Evolutionary conservation across 2,888 invertebrate species (phyloP), one percentile per base, ranked within the genome.

Genomic region (Ectemnius lituratus): DNA sequence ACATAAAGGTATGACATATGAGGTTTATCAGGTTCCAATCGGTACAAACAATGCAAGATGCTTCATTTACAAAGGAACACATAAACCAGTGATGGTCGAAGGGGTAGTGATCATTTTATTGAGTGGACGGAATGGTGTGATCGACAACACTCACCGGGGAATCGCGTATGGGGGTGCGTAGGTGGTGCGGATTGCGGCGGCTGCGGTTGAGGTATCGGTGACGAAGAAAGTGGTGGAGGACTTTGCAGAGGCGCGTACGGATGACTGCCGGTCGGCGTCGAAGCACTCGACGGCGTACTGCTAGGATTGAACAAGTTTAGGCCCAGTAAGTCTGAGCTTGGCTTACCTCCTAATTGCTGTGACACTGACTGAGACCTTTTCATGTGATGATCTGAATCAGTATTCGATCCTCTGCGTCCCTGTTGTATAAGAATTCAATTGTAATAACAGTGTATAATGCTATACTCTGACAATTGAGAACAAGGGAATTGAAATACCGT

Each of bases 201-300:
- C n/a, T 83, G 82, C 37, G 87, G 86, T 60, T 86, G 82, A 58
- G 88, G 86, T 66, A 88, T 84, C 14, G 90, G 90, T 57, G 90
- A 89, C 14, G 90, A 88, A 57, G 90, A 88, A 37, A 89, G 80
- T 57, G 89, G 88, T 52, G 90, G 91, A 73, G 96, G 96, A 85
- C 94, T 95, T 91, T 96, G 96, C 73, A 96, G 91, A 11, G 96
- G 96, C 64, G 96, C 96, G 90, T 96, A 96, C 0, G 96, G 96
- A 91, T 96, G 96, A 88, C 94, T 95, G 68, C 94, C 94, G 60
- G 94, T 94, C 0, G 95, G 95, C 62, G 95, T 95, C 16, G 95
- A 94, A 66, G 96, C 95, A 91, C 95, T 96, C 79, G 97, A 97
- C 84, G 95, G 95, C 75, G 95, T 94, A 69, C 97, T 96, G 87